Evolutionary conservation across 2,113 vertebrate genomes (phyloP), one percentile per base, ranked within the genome.

Genomic region (Myocastor coypus): DNA sequence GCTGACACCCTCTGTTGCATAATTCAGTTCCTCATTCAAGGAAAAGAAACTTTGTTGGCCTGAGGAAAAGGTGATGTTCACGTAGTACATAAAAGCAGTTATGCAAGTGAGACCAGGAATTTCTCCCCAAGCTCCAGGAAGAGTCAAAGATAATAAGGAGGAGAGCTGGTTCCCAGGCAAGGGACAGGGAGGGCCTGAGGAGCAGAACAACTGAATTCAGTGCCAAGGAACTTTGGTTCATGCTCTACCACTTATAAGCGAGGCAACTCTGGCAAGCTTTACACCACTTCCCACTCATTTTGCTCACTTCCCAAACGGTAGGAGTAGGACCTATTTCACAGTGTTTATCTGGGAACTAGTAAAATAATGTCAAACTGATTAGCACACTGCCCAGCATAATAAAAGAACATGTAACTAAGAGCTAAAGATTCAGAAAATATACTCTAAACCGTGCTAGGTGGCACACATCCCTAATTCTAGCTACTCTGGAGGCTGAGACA

Each of bases 11-110:
- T 61, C 85, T 87, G 42, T 10, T 92, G 19, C 16, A 61, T 91
- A 83, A 90, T 20, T 92, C 32, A 88, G n/a, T 30, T 87, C 89
- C 37, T 66, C 63, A 77, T 82, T 93, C 78, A 88, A 42, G 40
- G 64, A 89, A 95, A 95, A 92, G 57, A 69, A 77, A 93, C 16
- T 69, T n/a, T n/a, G n/a, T n/a, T n/a, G n/a, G 82, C 81, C 87
- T 64, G 52, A 96, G 64, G 59, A 89, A 16, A 17, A 22, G 55
- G 37, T 6, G 52, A 73, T 34, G 59, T 40, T 80, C 87, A 77
- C 46, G 80, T 52, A 34, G 22, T 85, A 88, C 16, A 66, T 30
- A 22, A 75, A 81, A 84, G 68, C 16, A 73, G 7, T 26, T 50
- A 83, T 0, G 88, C 37, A 85, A 94, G 57, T 7, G 61, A 89